Evolutionary conservation across 2,113 vertebrate genomes (phyloP).

Genomic region (Camarhynchus parvulus): DNA sequence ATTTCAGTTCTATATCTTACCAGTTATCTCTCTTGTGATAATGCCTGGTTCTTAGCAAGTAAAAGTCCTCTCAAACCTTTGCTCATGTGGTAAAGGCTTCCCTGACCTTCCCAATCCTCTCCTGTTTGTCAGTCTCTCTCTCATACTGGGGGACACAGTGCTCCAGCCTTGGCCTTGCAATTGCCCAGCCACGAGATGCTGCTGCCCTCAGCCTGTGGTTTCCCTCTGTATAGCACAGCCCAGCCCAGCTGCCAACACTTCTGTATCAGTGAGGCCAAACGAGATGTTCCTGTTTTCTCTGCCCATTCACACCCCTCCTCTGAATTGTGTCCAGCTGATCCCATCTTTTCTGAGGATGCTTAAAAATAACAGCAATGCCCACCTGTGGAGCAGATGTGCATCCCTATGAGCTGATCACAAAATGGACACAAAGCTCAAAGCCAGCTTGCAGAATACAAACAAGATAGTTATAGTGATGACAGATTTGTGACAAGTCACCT

Average conservation of each 20-base stretch:
- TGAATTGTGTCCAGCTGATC: background rate
- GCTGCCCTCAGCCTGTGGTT: background rate
- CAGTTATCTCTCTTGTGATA: background rate
- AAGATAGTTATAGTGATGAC: background rate
- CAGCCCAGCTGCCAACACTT: background rate
- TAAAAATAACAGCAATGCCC: background rate
- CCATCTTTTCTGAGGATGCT: background rate
- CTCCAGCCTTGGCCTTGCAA: background rate
- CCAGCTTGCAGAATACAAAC: background rate
- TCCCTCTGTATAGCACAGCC: background rate
- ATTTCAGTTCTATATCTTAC: background rate
- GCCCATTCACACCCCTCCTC: background rate
- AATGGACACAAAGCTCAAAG: background rate
- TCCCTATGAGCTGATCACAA: background rate
- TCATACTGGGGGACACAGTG: accelerated
- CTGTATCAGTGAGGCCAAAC: background rate
- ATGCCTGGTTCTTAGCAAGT: background rate
- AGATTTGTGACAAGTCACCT: background rate
- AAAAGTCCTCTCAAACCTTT: background rate
- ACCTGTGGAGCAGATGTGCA: background rate
- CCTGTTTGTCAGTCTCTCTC: background rate
- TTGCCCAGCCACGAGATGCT: background rate
- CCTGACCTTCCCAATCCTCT: background rate
- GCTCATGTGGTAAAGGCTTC: background rate
- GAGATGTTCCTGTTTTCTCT: background rate